phyloP scores from a whole-genome alignment of 2,888 invertebrate species.

The Nipponacmea schrenckii region DNA sequence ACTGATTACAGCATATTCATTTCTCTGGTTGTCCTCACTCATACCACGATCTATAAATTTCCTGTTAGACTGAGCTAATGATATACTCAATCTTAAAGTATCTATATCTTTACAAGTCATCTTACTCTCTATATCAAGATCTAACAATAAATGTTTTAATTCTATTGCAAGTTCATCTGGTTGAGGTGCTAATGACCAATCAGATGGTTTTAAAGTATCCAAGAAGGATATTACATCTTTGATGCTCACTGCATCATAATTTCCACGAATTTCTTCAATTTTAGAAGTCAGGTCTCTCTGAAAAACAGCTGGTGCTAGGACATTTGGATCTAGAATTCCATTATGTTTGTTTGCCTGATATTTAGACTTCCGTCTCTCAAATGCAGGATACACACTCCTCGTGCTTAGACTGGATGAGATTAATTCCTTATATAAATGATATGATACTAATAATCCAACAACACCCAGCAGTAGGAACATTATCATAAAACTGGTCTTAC shows the following conservation, averaged over 20 bases:
- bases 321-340: not conserved
- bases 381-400: not conserved
- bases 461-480: not conserved
- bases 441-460: not conserved
- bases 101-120: constrained; percentile 54
- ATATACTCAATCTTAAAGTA: constrained; percentile 33
- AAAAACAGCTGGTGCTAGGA: not conserved
- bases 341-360: not conserved
- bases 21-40: constrained; percentile 19
- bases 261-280: not conserved
- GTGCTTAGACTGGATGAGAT: not conserved
- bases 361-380: not conserved
- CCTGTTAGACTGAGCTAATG: constrained; percentile 36
- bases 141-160: constrained; percentile 43
- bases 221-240: constrained; percentile 32
- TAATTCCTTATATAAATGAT: not conserved
- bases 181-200: constrained; percentile 50
- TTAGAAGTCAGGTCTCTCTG: not conserved
- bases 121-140: constrained; percentile 44
- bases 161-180: constrained; percentile 53
- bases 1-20: constrained; percentile 48
- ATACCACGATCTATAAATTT: constrained; percentile 46
- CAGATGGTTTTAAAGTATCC: constrained; percentile 39
- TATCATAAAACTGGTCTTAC: constrained; percentile 5
- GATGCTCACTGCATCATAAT: constrained; percentile 27